Base-by-base conservation (phyloP, 2,113 vertebrate genomes). In the Bos indicus region DNA sequence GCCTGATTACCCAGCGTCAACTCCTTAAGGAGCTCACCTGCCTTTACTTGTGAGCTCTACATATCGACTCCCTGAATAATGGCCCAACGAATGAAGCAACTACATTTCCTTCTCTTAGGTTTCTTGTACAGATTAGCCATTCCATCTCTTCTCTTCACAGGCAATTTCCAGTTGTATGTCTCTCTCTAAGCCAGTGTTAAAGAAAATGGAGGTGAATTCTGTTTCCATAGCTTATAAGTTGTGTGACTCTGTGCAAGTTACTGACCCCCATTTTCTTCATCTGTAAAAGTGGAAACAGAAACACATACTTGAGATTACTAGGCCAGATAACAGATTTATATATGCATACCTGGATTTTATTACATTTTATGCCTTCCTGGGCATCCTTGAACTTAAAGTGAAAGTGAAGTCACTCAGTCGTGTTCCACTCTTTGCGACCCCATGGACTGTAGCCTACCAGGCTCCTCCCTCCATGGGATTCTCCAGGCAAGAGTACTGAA, bases 141-240 rank as follows among this genome's bases (percentile, higher is more conserved):
- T 52, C 52, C 16, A 13, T n/a, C 71, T 33, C 28, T 60, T 33
- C 57, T 84, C 62, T 90, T 59, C 52, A 64, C 3, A 48, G 48
- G 26, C 3, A 21, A n/a, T 48, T 89, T 64, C 40, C 74, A 77
- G 36, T 71, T 51, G 5, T 30, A 36, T 60, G 28, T 7, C 0
- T 89, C 52, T 83, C 12, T 71, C n/a, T 92, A 2, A 33, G 64
- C 4, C 43, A 90, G 30, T 13, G 28, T 33, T 11, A 95, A 82
- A 93, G 43, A 71, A 96, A 94, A 71, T n/a, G 7, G 11, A 51
- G 52, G 16, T 51, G 51, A 95, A 60, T 60, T 60, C n/a, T 83
- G 25, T 67, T 92, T 71, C 28, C 5, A 26, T 3, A 43, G n/a
- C 7, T 80, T 83, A 2, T 33, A 93, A 95, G 25, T 57, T 74